Evolutionary conservation across 2,113 vertebrate species (phyloP), one percentile per base, ranked within the genome.

Genomic region (Prunella fulvescens): DNA sequence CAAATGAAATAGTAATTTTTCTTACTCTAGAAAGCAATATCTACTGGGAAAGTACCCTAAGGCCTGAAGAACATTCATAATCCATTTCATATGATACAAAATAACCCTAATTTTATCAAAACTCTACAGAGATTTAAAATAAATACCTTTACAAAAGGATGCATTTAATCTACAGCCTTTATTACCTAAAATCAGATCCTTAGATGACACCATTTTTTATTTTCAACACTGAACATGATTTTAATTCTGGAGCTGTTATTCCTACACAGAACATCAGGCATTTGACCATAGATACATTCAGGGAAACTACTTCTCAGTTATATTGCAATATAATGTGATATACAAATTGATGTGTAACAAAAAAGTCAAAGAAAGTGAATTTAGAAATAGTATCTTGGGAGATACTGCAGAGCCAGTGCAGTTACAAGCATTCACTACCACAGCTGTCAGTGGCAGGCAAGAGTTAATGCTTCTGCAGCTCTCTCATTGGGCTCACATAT

Each of bases 201-300:
- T 33, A 51, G 13, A 65, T 53, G 20, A 16, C 51, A 33, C 5
- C 28, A 25, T 13, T 66, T 79, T 25, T 58, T 19, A 58, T n/a
- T 82, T 90, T 76, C 39, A 56, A 58, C 51, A 51, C 1, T 25
- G 6, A 66, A 28, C 5, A 14, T 12, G 3, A 47, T 51, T 76
- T 90, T 66, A 88, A 8, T 9, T 85, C 35, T 88, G 48, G 23
- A 78, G 37, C 15, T 39, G 4, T 70, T 87, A 42, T 18, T 92
- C 1, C 0, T 64, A 58, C 10, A 12, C 14, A 44, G 2, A 45
- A 1, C 20, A 14, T 62, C n/a, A 50, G 18, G 7, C 6, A 58
- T 71, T 48, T 71, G 19, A 12, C 6, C 6, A 28, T 35, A 61
- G 20, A 40, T 15, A 19, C 6, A 19, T 45, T 42, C 19, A 57